phyloP scores from a whole-genome alignment of 92 coral and sea anemone species.

The Actinostola sp. region DNA sequence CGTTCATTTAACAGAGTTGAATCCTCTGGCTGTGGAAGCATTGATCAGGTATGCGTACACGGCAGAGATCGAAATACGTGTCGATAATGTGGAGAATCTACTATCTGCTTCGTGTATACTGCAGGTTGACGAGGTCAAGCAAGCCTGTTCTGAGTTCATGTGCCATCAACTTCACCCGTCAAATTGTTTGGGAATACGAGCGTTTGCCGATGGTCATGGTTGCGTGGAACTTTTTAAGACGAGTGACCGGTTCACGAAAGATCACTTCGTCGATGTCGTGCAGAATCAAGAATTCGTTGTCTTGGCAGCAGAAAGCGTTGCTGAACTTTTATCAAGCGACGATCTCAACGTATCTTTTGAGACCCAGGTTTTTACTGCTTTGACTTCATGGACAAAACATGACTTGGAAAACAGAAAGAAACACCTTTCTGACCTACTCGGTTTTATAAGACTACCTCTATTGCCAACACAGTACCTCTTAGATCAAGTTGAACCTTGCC shows the following conservation, averaged over 20 bases:
- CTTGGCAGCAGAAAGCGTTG: constrained; percentile 73
- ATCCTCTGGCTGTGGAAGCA: constrained; percentile 90
- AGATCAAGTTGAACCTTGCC: constrained; percentile 88
- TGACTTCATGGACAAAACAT: constrained; percentile 75
- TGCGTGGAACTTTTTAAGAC: constrained; percentile 76
- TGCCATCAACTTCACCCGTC: constrained; percentile 93
- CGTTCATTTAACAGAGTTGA: constrained; percentile 83
- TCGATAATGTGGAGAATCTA: constrained; percentile 92
- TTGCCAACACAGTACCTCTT: constrained; percentile 79
- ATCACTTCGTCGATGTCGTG: constrained; percentile 90
- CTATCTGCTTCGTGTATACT: constrained; percentile 90
- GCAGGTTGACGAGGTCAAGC: constrained; percentile 91
- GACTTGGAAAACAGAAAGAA: constrained; percentile 70
- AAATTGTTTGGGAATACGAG: constrained; percentile 94
- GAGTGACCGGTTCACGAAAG: constrained; percentile 91
- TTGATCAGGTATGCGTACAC: constrained; percentile 91
- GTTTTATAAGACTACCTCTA: constrained; percentile 77
- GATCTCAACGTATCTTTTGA: constrained; percentile 88
- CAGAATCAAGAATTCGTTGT: constrained; percentile 89
- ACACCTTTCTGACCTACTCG: constrained; percentile 60
- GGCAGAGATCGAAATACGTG: constrained; percentile 86
- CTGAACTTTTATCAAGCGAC: constrained; percentile 84
- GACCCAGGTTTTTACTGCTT: constrained; percentile 75
- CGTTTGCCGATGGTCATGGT: constrained; percentile 97
- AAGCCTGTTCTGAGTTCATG: constrained; percentile 97